Conservation (phyloP, 2,888 invertebrate genomes). For the Phoenoteleia sp. region DNA sequence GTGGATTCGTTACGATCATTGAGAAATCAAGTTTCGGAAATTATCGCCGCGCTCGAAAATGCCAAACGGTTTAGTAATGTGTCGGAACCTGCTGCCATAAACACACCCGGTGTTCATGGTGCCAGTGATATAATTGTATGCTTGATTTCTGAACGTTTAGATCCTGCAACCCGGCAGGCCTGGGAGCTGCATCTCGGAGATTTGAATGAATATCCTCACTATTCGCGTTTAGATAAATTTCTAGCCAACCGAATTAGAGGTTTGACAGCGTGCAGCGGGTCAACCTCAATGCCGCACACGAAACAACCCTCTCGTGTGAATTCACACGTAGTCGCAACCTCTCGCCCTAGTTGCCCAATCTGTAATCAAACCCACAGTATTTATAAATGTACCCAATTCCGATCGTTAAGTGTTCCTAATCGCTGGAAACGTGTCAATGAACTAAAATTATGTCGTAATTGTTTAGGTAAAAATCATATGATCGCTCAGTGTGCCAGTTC, state of each 20-base stretch:
- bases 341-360: slow-evolving; percentile 29
- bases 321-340: background rate
- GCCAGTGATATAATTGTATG: slow-evolving; percentile 10
- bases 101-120: background rate
- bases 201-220: slow-evolving; percentile 1
- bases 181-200: slow-evolving; percentile 21
- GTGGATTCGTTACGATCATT: too few relatives aligned
- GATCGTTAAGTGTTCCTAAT: background rate
- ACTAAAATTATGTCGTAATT: background rate
- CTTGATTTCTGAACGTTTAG: background rate
- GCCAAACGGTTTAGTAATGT: too few relatives aligned
- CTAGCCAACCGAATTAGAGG: slow-evolving; percentile 7
- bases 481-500: too few relatives aligned
- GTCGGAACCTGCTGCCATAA: too few relatives aligned
- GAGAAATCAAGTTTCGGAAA: too few relatives aligned
- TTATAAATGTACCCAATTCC: slow-evolving; percentile 8
- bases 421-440: background rate
- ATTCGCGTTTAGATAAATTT: slow-evolving; percentile 6
- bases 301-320: background rate
- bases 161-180: slow-evolving; percentile 16
- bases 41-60: too few relatives aligned
- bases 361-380: slow-evolving; percentile 9
- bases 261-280: background rate
- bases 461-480: background rate
- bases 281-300: too few relatives aligned